Base-by-base conservation (phyloP, 2,797 vertebrate genomes). In the Siniperca scherzeri region DNA sequence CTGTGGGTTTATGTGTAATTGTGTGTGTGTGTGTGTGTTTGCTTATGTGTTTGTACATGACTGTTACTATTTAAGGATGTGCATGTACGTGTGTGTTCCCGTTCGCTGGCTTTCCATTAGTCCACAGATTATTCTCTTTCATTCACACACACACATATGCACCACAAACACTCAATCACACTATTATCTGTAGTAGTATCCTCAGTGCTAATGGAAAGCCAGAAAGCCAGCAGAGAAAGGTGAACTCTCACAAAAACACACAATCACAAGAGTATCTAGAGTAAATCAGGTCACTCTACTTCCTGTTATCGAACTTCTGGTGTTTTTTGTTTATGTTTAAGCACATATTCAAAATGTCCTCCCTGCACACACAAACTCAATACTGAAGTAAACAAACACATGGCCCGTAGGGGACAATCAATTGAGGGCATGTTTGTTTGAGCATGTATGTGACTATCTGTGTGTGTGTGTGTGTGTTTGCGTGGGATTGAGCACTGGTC, bases 241-340 rank as follows among this genome's bases (percentile, higher is more conserved):
- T n/a, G 10, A 65, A 66, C 42, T 33, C 13, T 19, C 38, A 56
- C 40, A 60, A 44, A 40, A 42, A 65, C 30, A 25, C 50, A 36
- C 17, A 56, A 40, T n/a, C 22, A 52, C 22, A 55, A 30, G 52
- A 21, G 30, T 19, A 60, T 66, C 56, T 19, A 16, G n/a, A 57
- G 11, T 42, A 55, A 84, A 83, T 72, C 25, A 52, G 77, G 36
- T 74, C 61, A 48, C 38, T 75, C 64, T 68, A n/a, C 40, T 80
- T 82, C 66, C 74, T 85, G 81, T 81, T 56, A 36, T 77, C 61
- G 3, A 8, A 42, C 69, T 57, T 71, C 33, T 56, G 36, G 44
- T 44, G 27, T 77, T 78, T 71, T 50, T 44, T 68, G 38, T 59
- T 53, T 36, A 59, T 53, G 19, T 66, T 62, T 66, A n/a, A 36